Evolutionary conservation across 2,888 invertebrate genomes (phyloP).

Genomic region (Dichetophora obliterata): DNA sequence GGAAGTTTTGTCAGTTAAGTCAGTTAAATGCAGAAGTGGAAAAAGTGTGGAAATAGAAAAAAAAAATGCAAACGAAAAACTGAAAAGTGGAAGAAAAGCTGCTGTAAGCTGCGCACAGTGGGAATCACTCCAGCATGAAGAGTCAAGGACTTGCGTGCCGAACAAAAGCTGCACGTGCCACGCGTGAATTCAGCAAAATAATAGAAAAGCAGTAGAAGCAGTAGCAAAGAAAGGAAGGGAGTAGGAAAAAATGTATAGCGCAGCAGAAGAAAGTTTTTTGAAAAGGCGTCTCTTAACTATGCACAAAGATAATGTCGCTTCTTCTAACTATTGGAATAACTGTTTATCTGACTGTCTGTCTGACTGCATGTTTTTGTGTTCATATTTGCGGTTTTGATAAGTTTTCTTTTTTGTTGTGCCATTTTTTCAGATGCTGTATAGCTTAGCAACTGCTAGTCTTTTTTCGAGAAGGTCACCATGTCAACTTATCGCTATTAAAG

Average conservation of each 20-base stretch:
- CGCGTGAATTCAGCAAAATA: conserved; percentile 8
- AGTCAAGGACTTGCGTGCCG: conserved; percentile 29
- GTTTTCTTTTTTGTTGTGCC: not conserved
- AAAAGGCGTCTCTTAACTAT: conserved; percentile 24
- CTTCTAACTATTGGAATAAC: conserved; percentile 5
- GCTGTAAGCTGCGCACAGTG: conserved; percentile 5
- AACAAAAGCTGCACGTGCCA: conserved; percentile 24
- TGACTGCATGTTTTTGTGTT: not conserved
- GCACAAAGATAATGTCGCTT: conserved; percentile 24
- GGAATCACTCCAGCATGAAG: conserved; percentile 6
- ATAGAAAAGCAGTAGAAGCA: not conserved
- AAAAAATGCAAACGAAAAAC: not conserved
- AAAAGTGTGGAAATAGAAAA: not conserved
- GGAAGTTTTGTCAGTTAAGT: conserved; percentile 2
- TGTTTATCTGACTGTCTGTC: not conserved
- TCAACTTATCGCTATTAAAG: not conserved
- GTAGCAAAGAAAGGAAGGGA: not conserved
- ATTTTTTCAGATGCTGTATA: not conserved
- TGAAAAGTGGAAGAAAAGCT: not conserved
- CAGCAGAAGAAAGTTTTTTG: not conserved
- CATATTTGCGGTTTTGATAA: not conserved
- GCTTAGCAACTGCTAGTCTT: not conserved
- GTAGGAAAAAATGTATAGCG: not conserved
- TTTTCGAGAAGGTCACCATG: not conserved
- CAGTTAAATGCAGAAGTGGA: not conserved